Percentiles rank a stretch among this genome's conserved stretches.
Conservation (phyloP, 2,797 vertebrate genomes). For the Semotilus atromaculatus region DNA sequence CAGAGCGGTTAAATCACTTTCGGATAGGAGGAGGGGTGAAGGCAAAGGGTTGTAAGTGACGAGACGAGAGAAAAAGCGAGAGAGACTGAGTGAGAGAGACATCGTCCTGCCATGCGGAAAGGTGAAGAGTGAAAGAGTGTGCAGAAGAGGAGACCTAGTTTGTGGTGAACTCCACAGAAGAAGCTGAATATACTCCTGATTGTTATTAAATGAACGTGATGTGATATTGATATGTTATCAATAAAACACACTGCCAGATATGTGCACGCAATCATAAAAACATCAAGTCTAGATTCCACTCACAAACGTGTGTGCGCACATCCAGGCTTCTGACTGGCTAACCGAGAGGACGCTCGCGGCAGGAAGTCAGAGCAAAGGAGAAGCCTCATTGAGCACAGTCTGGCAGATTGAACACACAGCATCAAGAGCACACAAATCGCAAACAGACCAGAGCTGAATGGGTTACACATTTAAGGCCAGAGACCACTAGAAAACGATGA, state of each 20-base stretch:
- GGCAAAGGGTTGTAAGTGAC: slow-evolving; percentile 59
- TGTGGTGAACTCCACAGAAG: slow-evolving; percentile 50
- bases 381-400: slow-evolving; percentile 68
- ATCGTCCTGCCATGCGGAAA: slow-evolving; percentile 80
- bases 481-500: slow-evolving; percentile 56
- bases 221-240: slow-evolving; percentile 13
- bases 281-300: neutral
- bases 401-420: slow-evolving; percentile 69
- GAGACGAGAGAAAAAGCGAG: slow-evolving; percentile 32
- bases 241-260: slow-evolving; percentile 18
- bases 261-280: neutral
- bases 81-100: slow-evolving; percentile 66
- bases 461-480: neutral
- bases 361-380: slow-evolving; percentile 66
- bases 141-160: slow-evolving; percentile 50
- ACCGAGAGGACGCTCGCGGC: slow-evolving; percentile 66
- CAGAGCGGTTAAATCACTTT: slow-evolving; percentile 71
- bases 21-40: slow-evolving; percentile 66
- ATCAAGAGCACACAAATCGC: slow-evolving; percentile 46
- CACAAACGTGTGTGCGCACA: slow-evolving; percentile 27
- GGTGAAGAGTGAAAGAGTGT: slow-evolving; percentile 75
- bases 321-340: slow-evolving; percentile 51
- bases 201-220: slow-evolving; percentile 13
- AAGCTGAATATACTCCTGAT: neutral
- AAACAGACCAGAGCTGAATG: slow-evolving; percentile 35